Base-by-base conservation (phyloP, 2,888 invertebrate species). In the Deilephila porcellus region DNA sequence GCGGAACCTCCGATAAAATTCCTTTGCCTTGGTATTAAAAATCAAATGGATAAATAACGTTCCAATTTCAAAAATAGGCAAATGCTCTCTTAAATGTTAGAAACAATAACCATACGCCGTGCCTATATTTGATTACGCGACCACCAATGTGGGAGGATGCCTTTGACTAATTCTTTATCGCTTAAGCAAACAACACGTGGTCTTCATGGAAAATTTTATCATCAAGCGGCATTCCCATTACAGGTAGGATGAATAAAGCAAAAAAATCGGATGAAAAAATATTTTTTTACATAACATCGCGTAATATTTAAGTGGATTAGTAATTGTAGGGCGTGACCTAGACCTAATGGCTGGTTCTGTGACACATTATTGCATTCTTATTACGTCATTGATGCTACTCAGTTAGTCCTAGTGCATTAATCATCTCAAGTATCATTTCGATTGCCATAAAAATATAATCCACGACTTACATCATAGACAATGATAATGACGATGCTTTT, bases 101-200 rank as follows among this genome's bases (percentile, higher is more conserved):
- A 45, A 52, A 11, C 45, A 67, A 67, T 52, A 71, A 34, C 34
- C 71, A 59, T 19, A n/a, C 19, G 53, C 52, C 73, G 20, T 73
- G 53, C 70, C 73, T 32, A 71, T 71, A 59, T 71, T 53, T 70
- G 63, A 71, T 63, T 71, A 71, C 25, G 19, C 52, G 45, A 67
- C 14, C n/a, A 64, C 62, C 25, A 20, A 52, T 53, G 56, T 73
- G 56, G 71, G 71, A 73, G 71, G 73, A 71, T 45, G 45, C 52
- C 25, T 59, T 60, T 73, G 71, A 73, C 73, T 73, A 73, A 73
- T 71, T 71, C 60, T 70, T 63, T 73, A 73, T 71, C 73, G 63
- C 63, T 17, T 37, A 63, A 62, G n/a, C 67, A 52, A 67, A 25
- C 52, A 52, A 67, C 20, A 37, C 59, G 59, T 59, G 71, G 71